These are phyloP conservation scores for Macquaria ambigua DNA, from an alignment of 2,113 vertebrate species.

Conservation along the genomic window DNA sequence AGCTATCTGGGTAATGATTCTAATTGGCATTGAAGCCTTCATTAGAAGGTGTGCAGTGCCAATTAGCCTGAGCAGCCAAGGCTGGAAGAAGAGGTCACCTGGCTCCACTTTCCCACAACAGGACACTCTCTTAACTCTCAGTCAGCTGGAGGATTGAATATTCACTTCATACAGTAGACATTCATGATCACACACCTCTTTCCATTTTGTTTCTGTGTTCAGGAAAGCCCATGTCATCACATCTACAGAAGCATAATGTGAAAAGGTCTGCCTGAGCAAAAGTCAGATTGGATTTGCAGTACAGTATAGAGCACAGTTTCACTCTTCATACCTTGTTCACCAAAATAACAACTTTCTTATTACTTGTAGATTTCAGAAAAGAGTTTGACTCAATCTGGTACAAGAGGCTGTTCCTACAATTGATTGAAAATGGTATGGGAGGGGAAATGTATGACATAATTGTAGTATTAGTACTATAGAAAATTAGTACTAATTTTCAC, in stretches of 20 bases:
- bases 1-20: constrained; percentile 58
- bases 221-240: background rate
- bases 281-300: background rate
- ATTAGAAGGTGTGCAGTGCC: constrained; percentile 69
- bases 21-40: constrained; percentile 61
- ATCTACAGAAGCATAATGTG: background rate
- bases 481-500: too few species aligned
- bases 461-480: too few species aligned
- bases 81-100: constrained; percentile 57
- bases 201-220: background rate
- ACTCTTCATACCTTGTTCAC: background rate
- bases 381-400: too few species aligned
- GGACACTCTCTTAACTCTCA: background rate
- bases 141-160: background rate
- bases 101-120: constrained; percentile 68
- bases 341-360: background rate
- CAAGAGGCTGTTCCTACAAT: too few species aligned
- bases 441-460: too few species aligned
- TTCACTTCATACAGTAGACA: background rate
- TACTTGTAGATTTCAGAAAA: background rate
- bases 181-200: background rate
- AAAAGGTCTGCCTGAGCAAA: background rate
- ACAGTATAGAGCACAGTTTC: background rate
- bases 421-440: too few species aligned
- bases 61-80: constrained; percentile 69